Evolutionary conservation across 2,113 vertebrate genomes (phyloP), one percentile per base, ranked within the genome.

Genomic region (Pampusana beccarii): DNA sequence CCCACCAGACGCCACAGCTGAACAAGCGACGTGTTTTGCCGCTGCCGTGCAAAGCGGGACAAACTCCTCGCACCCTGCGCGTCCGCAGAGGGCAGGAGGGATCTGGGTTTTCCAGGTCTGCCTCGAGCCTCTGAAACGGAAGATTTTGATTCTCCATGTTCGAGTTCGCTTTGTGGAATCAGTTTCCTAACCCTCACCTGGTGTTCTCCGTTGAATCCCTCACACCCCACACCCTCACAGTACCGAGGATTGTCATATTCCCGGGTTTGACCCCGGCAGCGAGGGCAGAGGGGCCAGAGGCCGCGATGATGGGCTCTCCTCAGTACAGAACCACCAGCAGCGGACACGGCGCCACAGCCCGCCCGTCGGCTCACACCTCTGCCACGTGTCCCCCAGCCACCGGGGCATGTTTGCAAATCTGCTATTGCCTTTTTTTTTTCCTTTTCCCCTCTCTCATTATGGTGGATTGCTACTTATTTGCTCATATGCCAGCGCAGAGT

Each of bases 211-310:
- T 46, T 16, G 40, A 69, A 48, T 11, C 40, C 26, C 18, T 10
- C 61, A 16, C 28, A 51, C 19, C 29, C 66, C 25, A 10, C 69
- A 24, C 26, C 33, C 31, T 15, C 3, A 16, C 4, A 3, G 11
- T n/a, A 31, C n/a, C 0, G 1, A 29, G 46, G 34, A 4, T 9
- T 34, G 61, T 19, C 13, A 0, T 1, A 9, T 56, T 67, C 38
- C 53, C 4, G 1, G 13, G 9, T 50, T 73, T 66, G 21, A 12
- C 11, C 12, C 71, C 7, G 12, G 46, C n/a, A 70, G 36, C 1
- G 1, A 65, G 16, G 34, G 24, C 20, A 17, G 61, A 13, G 21
- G 23, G 66, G 21, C 38, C 72, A 86, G 51, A 74, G 61, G 2
- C 23, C 23, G 0, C 54, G 25, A 58, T 6, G 33, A n/a, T 16